These are phyloP conservation scores for Arizona elegans DNA, from an alignment of 2,113 vertebrate species.

Conservation along the genomic window DNA sequence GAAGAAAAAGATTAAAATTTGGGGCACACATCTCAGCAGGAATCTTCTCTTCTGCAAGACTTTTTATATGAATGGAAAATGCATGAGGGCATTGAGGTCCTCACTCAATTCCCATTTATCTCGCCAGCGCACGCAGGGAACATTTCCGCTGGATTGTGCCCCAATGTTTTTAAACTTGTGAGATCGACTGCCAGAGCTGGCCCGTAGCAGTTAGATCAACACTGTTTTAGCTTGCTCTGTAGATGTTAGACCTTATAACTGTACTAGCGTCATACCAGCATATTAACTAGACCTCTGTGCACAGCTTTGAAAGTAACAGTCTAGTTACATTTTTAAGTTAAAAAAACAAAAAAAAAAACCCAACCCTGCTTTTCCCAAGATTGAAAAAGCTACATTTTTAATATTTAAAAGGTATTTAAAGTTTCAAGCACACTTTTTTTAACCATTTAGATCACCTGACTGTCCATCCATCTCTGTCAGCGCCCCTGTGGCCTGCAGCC, in stretches of 20 bases:
- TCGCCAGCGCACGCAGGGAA: background rate
- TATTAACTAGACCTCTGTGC: conserved; percentile 76
- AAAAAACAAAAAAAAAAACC: background rate
- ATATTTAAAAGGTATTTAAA: conserved; percentile 70
- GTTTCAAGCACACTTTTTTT: conserved; percentile 87
- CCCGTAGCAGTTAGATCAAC: conserved; percentile 64
- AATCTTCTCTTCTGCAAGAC: background rate
- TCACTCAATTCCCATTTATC: background rate
- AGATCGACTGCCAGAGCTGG: conserved; percentile 70
- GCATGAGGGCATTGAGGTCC: background rate
- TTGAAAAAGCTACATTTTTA: conserved; percentile 73
- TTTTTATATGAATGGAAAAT: background rate
- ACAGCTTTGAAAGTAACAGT: conserved; percentile 72
- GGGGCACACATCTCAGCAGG: conserved; percentile 11
- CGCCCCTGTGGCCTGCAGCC: conserved; percentile 29
- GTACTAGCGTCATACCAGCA: conserved; percentile 85
- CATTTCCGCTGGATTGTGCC: background rate
- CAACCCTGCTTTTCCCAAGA: conserved; percentile 69
- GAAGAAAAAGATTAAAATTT: conserved; percentile 60
- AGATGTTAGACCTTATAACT: conserved; percentile 78
- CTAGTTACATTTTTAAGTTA: conserved; percentile 67
- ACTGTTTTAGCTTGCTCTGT: conserved; percentile 72
- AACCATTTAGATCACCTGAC: conserved; percentile 74
- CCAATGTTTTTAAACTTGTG: conserved; percentile 23
- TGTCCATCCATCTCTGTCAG: conserved; percentile 79